Evolutionary conservation across 2,797 vertebrate species (phyloP), one percentile per base, ranked within the genome.

Genomic region (Alauda arvensis): DNA sequence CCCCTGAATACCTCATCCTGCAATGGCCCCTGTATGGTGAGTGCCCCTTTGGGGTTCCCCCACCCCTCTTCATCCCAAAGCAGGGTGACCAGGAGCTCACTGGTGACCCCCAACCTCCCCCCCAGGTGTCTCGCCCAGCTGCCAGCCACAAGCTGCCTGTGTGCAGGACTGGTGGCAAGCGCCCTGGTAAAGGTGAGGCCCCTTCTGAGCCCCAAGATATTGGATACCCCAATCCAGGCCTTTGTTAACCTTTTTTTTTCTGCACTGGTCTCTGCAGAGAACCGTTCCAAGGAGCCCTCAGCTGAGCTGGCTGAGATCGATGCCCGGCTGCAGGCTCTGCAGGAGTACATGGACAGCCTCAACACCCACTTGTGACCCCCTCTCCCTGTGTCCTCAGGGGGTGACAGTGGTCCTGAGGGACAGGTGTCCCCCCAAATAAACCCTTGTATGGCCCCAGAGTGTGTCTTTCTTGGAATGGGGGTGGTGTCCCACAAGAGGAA

Each of bases 401-500:
- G 18, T 62, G 12, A 49, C 23, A 13, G 26, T 24, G 15, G 14
- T 69, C n/a, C 6, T 43, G 39, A 34, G 18, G 18, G 18, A 37
- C 39, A 33, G 25, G 8, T 23, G 21, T 57, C 28, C 18, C 51
- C 15, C 11, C 26, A 52, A 85, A 87, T 87, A 87, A 87, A 87
- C 13, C 21, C 9, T 63, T 63, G 7, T 52, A 17, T 59, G 4
- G 11, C 33, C 31, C 11, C 34, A 46, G 12, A 25, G 16, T 3
- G 10, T 77, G 26, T 82, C 26, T 18, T 87, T 63, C 33, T 70
- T 76, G 33, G 28, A 17, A 17, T 43, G 16, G 12, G 10, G 10
- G 0, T 0, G 13, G 25, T 34, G 9, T n/a, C 1, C 8, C 15
- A 31, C 0, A 2, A 16, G 34, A 60, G 14, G 14, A n/a, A 61